Conservation (phyloP, 2,113 vertebrate species). For the Dryoscopus gambensis region DNA sequence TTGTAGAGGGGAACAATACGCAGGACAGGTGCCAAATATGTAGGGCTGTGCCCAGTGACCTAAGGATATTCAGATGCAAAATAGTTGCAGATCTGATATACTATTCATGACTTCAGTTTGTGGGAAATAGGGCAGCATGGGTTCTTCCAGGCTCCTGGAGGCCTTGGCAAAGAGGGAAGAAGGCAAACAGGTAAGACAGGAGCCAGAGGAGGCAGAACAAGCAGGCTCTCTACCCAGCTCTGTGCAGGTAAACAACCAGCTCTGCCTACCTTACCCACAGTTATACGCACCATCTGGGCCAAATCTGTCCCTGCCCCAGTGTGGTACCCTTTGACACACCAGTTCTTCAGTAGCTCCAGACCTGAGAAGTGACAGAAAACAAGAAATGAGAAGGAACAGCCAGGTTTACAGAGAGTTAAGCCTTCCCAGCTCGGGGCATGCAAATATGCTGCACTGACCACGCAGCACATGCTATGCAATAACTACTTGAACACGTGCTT, state of each 20-base stretch:
- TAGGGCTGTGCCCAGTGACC: not conserved
- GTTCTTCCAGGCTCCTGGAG: not conserved
- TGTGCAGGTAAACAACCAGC: not conserved
- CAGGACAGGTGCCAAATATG: not conserved
- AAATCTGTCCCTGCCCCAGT: constrained; percentile 45
- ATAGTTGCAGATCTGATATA: not conserved
- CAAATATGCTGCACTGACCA: not conserved
- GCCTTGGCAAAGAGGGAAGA: not conserved
- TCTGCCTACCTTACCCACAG: not conserved
- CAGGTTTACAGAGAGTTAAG: not conserved
- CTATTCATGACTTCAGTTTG: not conserved
- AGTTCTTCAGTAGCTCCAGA: constrained; percentile 74
- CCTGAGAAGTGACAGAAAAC: constrained; percentile 53
- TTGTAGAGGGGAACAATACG: not conserved
- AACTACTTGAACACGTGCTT: not conserved
- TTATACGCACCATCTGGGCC: constrained; percentile 64
- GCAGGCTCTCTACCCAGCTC: not conserved
- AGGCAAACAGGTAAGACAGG: not conserved
- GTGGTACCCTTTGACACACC: constrained; percentile 77
- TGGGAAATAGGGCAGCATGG: not conserved
- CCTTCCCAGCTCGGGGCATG: not conserved
- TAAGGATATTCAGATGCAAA: not conserved
- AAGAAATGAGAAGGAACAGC: not conserved
- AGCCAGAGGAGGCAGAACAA: not conserved
- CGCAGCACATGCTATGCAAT: not conserved